phyloP scores from a whole-genome alignment of 2,113 vertebrate species.

The Catagonus wagneri region DNA sequence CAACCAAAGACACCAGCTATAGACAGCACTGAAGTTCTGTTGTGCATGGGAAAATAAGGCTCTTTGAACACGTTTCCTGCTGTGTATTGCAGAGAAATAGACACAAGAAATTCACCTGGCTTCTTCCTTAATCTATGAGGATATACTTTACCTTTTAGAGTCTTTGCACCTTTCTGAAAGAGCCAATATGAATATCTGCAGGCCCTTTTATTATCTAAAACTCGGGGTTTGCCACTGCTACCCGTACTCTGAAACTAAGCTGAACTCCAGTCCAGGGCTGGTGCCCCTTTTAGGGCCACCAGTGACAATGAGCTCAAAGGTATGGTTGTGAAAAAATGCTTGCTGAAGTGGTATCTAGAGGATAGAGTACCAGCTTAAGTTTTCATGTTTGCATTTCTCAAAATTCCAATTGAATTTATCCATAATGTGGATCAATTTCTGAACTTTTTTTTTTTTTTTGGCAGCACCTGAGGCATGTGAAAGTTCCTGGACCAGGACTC shows the following conservation, averaged over 20 bases:
- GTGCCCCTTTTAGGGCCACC: not conserved
- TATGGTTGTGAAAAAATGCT: not conserved
- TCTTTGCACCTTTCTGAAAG: constrained; percentile 16
- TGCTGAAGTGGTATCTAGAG: not conserved
- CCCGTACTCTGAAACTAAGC: not conserved
- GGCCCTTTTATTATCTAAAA: not conserved
- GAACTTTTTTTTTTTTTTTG: not conserved
- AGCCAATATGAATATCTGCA: not conserved
- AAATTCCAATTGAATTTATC: constrained; percentile 23
- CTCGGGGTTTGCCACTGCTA: not conserved
- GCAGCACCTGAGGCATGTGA: too few species aligned
- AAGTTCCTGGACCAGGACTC: too few species aligned
- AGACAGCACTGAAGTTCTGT: not conserved
- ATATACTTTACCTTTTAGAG: constrained; percentile 52
- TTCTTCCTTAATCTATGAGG: constrained; percentile 8
- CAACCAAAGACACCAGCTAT: not conserved
- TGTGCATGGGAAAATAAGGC: not conserved
- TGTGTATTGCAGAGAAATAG: constrained; percentile 27
- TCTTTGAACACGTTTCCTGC: not conserved
- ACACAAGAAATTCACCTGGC: not conserved
- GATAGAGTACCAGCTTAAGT: not conserved
- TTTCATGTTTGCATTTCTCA: constrained; percentile 54
- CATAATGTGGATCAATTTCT: constrained; percentile 4
- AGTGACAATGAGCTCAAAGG: not conserved
- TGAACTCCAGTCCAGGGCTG: not conserved